Conservation (phyloP, 2,113 vertebrate species). For the Upupa epops region DNA sequence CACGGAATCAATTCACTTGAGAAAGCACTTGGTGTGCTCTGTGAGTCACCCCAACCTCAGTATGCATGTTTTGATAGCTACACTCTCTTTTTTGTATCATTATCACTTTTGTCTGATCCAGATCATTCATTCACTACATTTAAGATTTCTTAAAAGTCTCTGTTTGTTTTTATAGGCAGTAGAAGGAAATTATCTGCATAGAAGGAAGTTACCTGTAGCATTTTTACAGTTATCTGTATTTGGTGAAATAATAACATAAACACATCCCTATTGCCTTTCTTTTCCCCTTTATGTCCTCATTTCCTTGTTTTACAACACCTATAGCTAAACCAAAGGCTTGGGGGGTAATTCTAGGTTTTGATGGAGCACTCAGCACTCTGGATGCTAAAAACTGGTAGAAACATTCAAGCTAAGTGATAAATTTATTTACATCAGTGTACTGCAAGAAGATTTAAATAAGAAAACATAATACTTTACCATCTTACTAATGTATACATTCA, state of each 20-base stretch:
- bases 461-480: neutral
- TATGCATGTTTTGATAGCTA: neutral
- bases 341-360: neutral
- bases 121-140: neutral
- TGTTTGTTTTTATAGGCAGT: neutral
- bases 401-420: neutral
- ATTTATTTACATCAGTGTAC: neutral
- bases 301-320: neutral
- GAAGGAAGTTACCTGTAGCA: neutral
- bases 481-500: neutral
- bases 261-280: neutral
- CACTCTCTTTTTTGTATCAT: neutral
- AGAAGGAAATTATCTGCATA: neutral
- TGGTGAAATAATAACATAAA: neutral
- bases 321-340: neutral
- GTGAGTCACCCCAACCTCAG: neutral
- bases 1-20: neutral
- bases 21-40: neutral
- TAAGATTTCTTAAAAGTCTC: neutral
- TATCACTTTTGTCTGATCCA: conserved; percentile 5
- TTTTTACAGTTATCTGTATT: neutral
- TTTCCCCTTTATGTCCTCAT: neutral
- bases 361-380: neutral
- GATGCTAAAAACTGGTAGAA: neutral
- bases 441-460: neutral